Base-by-base conservation (phyloP, 2,797 vertebrate genomes). In the Sparidentex hasta region DNA sequence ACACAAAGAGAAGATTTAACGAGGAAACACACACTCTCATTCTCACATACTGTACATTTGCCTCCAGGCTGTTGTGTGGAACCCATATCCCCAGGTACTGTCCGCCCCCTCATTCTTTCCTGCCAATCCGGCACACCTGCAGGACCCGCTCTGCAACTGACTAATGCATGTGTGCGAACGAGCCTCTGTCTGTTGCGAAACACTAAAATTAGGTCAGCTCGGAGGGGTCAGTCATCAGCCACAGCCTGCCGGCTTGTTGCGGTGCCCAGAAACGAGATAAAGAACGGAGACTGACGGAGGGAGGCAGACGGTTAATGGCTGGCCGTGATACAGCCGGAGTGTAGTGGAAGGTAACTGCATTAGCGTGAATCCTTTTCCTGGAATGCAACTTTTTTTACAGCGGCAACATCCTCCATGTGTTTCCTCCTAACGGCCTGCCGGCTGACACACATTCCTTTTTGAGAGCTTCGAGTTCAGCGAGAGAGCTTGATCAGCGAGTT, bases 361-460 rank as follows among this genome's bases (percentile, higher is more conserved):
- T 71, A 52, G 75, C 41, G 23, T 5, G 54, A 73, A 72, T 76
- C 77, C 77, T 67, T 87, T 90, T 90, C 84, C 85, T 90, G 84
- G 78, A 90, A 88, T 82, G 81, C 78, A 71, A 18, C 69, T 78
- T 82, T 50, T 27, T 27, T 27, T 27, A 75, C 64, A 82, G 74
- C 75, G 47, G 46, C 74, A 85, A 78, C 82, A 84, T 90, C 84
- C 87, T 88, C 64, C 78, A 64, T 76, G 84, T 65, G 84, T 76
- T 90, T 92, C 90, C 84, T 87, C 41, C 29, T 0, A 54, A 50
- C 21, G 27, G 67, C 62, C 58, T 2, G 0, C 20, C 9, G 25
- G 47, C 55, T 59, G 38, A 66, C 67, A 52, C 23, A 66, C 48
- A 51, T 56, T 66, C 20, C 20, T 52, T 63, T 65, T 54, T 50